Evolutionary conservation across 2,888 invertebrate genomes (phyloP), one percentile per base, ranked within the genome.

Genomic region (Lissonota sp.): DNA sequence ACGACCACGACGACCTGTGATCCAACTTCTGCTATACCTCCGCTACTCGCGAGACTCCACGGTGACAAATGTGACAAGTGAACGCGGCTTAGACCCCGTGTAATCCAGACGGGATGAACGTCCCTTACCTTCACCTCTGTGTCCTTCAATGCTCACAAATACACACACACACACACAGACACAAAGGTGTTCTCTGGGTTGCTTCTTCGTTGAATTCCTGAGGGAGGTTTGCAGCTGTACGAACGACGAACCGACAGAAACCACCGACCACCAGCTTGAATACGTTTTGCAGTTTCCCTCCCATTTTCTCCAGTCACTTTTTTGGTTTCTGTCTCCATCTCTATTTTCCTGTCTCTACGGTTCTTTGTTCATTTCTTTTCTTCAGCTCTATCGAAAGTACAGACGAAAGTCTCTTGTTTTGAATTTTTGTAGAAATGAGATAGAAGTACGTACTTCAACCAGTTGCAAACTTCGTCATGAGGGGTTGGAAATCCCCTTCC

Each of bases 21-120:
- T 73, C 72, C 63, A 51, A 67, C 67, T 66, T 60, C 76, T 57
- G 76, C 66, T 71, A n/a, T n/a, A 51, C 66, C 69, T 58, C 64
- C 53, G 53, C 53, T 73, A 66, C 72, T 46, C 42, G 63, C 16
- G 60, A 57, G 74, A 75, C 70, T 70, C 60, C 55, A 26, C 77
- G 74, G 77, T 80, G 83, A 84, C 84, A 84, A 86, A 83, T 79
- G 83, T 85, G 79, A 85, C 82, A 84, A 86, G 85, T 86, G 86
- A 87, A 86, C 85, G 84, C 82, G 82, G 79, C 83, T 86, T 87
- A 84, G 82, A 60, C 79, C 79, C 71, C 58, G 72, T 80, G 85
- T 86, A 88, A 88, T 87, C 86, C 84, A 71, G 73, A 67, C 79
- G 62, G 80, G 81, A 85, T 84, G 80, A 83, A 83, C 84, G 74